phyloP scores from a whole-genome alignment of 2,113 vertebrate species.

The Stegastes partitus region DNA sequence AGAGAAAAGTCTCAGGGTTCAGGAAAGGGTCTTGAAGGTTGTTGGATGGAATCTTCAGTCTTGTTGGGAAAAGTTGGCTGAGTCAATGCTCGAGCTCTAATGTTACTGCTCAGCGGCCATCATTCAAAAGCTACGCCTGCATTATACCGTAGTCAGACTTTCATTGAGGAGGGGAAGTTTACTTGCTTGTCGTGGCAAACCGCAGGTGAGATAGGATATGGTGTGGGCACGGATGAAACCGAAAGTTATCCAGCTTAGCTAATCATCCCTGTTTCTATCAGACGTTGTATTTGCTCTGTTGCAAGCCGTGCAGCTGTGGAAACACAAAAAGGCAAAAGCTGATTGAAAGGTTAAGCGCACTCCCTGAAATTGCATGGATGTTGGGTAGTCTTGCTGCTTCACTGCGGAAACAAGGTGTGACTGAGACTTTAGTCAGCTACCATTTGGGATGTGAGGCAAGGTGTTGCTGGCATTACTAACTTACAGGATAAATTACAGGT shows the following conservation, averaged over 20 bases:
- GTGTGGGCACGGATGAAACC: constrained; percentile 18
- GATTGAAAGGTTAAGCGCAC: not conserved
- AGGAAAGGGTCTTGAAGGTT: constrained; percentile 18
- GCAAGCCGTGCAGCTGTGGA: constrained; percentile 7
- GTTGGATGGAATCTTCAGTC: constrained; percentile 23
- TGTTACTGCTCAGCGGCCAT: constrained; percentile 48
- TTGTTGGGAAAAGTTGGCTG: constrained; percentile 12
- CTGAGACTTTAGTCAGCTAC: constrained; percentile 7
- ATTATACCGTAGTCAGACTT: constrained; percentile 38
- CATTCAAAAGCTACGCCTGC: constrained; percentile 39
- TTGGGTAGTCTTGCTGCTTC: no score
- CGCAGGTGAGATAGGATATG: constrained; percentile 47
- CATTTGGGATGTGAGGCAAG: constrained; percentile 2
- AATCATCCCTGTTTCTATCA: constrained; percentile 33
- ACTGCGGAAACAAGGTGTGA: not conserved
- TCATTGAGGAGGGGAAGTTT: constrained; percentile 29
- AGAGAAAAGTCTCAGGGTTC: constrained; percentile 18
- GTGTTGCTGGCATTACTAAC: constrained; percentile 2
- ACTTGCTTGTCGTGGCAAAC: constrained; percentile 42
- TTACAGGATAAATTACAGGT: constrained; percentile 23
- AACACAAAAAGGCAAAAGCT: constrained; percentile 30
- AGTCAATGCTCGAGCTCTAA: constrained; percentile 26
- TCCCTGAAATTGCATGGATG: not conserved
- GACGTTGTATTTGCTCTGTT: constrained; percentile 37
- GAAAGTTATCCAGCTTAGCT: constrained; percentile 42